Evolutionary conservation across 2,888 invertebrate genomes (phyloP), one percentile per base, ranked within the genome.

Genomic region (Tenthredo scrophulariae): DNA sequence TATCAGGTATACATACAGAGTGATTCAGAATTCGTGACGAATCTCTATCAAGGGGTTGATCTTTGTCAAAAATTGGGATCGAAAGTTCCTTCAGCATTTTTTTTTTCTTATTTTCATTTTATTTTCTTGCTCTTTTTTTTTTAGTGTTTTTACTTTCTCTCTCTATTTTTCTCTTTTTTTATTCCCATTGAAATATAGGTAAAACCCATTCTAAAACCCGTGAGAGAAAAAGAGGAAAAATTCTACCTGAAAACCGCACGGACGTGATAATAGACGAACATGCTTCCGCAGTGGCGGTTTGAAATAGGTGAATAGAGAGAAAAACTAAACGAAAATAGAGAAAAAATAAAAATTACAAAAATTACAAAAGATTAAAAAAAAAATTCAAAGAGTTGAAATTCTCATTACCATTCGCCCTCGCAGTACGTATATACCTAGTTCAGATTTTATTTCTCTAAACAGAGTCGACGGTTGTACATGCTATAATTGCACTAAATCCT

Each of bases 261-360:
- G 26, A 62, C 62, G 10, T 62, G 62, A 62, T 22, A 62, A 62
- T 62, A 62, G 62, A 62, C 26, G 58, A 62, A 62, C 62, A 62
- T 62, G 62, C 2, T 62, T 26, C 62, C 62, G 13, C 62, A 13
- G 10, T 26, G 0, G 62, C 13, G 62, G n/a, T 54, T 54, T 54
- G 2, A 6, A 26, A 62, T 26, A 26, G 2, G 10, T 62, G 26
- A 62, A 62, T 26, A 26, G 62, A 26, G 33, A 33, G 13, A 67
- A 67, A 33, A 18, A 33, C 29, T 33, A 4, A 18, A 33, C 15
- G 33, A 67, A 15, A 67, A 33, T 7, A 33, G 15, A 1, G 22
- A 62, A 26, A 2, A 67, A 26, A 33, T 0, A 40, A 40, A 72
- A 37, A 40, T 10, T 43, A 37, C 18, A 40, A 72, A 37, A n/a